Evolutionary conservation across 2,888 invertebrate species (phyloP).

Genomic region (Physocephala rufipes): DNA sequence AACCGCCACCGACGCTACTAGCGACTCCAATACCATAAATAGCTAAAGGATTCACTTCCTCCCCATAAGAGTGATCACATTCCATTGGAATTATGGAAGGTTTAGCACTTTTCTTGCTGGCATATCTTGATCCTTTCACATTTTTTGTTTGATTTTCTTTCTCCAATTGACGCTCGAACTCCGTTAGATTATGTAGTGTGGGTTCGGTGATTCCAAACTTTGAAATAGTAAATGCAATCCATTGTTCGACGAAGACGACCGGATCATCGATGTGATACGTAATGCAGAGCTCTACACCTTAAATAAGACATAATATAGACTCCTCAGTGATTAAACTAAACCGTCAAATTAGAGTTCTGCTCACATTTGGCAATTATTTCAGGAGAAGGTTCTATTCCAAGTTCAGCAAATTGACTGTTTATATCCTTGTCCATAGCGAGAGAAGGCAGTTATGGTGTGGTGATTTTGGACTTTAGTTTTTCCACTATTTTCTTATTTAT

Average conservation of each 20-base stretch:
- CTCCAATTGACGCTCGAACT: constrained; percentile 68
- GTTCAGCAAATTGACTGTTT: constrained; percentile 72
- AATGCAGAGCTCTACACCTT: constrained; percentile 73
- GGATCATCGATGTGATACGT: constrained; percentile 73
- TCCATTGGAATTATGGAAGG: constrained; percentile 43
- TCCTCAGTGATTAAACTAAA: not conserved
- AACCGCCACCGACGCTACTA: constrained; percentile 54
- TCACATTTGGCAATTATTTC: constrained; percentile 72
- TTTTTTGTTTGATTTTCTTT: constrained; percentile 71
- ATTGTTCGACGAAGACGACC: constrained; percentile 78
- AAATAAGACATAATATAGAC: constrained; percentile 24
- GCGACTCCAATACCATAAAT: constrained; percentile 55
- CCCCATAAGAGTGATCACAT: constrained; percentile 39
- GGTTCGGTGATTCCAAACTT: constrained; percentile 72
- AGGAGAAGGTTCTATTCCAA: constrained; percentile 70
- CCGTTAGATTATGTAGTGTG: constrained; percentile 69
- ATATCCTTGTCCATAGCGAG: constrained; percentile 57
- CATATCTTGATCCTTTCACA: constrained; percentile 54
- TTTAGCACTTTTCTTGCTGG: constrained; percentile 49
- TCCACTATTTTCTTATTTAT: no score
- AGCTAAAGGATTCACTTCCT: constrained; percentile 50
- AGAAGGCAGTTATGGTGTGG: no score
- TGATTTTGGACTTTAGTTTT: no score
- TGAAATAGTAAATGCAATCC: constrained; percentile 80
- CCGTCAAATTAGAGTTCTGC: constrained; percentile 42